Base-by-base conservation (phyloP, 23 tunicate genomes). In the Phallusia fumigata region DNA sequence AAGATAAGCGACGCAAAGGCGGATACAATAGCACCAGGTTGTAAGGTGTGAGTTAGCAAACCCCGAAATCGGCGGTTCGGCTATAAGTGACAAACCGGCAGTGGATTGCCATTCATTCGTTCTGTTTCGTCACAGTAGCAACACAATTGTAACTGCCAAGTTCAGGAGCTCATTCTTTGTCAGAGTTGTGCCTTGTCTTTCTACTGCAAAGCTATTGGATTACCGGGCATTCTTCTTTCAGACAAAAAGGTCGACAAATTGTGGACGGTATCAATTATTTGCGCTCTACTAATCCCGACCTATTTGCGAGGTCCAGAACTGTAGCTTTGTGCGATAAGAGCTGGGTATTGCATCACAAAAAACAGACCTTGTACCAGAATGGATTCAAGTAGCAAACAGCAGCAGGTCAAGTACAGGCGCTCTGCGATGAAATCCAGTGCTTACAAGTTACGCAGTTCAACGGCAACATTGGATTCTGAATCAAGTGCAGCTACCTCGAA, bases 1-100 rank as follows among this genome's bases (percentile, higher is more conserved):
- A 13, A 58, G 69, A 40, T 77, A 77, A 35, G 52, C 52, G 80
- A 36, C 15, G 80, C 30, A 28, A 77, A 77, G 53, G 30, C 80
- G 80, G 80, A 77, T 33, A 77, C 80, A 77, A 77, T 33, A 53
- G 49, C 52, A 1, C 49, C 0, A 40, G 80, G 0, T 15, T 16
- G 53, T 15, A 40, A 77, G 80, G 80, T 77, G 80, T 77, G 80
- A 77, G 52, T 77, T 33, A 36, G 49, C 21, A 77, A 77, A 77
- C 80, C 16, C 18, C 8, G 19, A 35, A 19, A 58, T 58, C 69
- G 69, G 26, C 53, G 53, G 52, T n/a, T 26, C 16, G 49, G 53
- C 16, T 58, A 58, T 58, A 58, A 58, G 69, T 3, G 69, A 58
- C 69, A 58, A 58, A 5, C 28, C 13, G 69, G 5, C 26, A 24